Evolutionary conservation across 2,797 vertebrate genomes (phyloP).

Genomic region (Phylloscopus collybita): DNA sequence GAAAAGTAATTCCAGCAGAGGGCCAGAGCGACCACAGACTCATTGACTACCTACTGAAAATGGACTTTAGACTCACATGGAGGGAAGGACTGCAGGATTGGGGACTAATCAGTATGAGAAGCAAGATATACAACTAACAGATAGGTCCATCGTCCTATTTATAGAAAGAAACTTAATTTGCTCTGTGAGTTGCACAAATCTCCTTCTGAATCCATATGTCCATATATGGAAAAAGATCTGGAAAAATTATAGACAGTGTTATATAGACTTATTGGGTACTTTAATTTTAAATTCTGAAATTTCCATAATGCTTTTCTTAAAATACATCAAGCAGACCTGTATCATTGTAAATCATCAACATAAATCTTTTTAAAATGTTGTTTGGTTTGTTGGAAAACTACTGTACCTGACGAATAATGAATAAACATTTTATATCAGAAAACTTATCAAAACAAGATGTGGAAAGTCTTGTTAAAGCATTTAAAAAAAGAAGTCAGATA

Average conservation of each 20-base stretch:
- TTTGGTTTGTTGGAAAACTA: background rate
- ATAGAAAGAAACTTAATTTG: background rate
- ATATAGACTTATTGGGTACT: background rate
- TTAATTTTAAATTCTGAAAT: background rate
- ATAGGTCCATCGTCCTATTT: background rate
- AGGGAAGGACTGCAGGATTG: background rate
- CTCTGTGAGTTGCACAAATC: background rate
- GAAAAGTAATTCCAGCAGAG: background rate
- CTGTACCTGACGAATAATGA: background rate
- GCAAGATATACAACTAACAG: background rate
- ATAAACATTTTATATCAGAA: background rate
- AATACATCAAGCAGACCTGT: background rate
- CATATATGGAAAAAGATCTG: background rate
- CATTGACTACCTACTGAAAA: background rate
- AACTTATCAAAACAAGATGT: background rate
- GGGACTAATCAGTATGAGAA: background rate
- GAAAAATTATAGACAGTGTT: background rate
- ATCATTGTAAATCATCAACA: background rate
- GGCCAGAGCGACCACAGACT: accelerated
- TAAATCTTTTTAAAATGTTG: background rate
- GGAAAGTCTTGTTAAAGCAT: background rate
- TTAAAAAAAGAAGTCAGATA: background rate
- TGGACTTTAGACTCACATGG: no score
- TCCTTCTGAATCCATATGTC: background rate
- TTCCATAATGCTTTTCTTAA: background rate